Percentiles rank a stretch among this genome's conserved stretches.
Evolutionary conservation across 2,888 invertebrate genomes (phyloP).

Genomic region (Onchidella celtica): DNA sequence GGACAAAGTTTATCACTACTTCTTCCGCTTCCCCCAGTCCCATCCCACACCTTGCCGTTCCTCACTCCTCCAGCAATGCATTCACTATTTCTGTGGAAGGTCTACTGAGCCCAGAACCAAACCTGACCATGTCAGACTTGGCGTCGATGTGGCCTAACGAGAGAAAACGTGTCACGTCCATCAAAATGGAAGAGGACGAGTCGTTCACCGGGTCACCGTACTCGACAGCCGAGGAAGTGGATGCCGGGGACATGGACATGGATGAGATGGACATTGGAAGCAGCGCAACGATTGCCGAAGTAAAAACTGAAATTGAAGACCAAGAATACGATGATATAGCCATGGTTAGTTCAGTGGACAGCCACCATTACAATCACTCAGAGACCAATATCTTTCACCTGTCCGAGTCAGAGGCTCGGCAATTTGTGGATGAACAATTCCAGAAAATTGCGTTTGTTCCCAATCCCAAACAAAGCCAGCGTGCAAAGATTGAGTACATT

Average conservation of each 20-base stretch:
- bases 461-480: slow-evolving; percentile 6
- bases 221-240: background rate
- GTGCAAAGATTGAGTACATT: slow-evolving; percentile 38
- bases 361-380: background rate
- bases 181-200: slow-evolving; percentile 38
- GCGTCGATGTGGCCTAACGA: slow-evolving; percentile 18
- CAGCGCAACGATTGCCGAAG: background rate
- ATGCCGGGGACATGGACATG: slow-evolving; percentile 11
- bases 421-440: slow-evolving; percentile 37
- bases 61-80: background rate
- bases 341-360: background rate
- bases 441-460: slow-evolving; percentile 35
- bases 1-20: background rate
- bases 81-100: slow-evolving; percentile 21
- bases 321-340: slow-evolving; percentile 7
- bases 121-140: slow-evolving; percentile 8
- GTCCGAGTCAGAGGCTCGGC: slow-evolving; percentile 28
- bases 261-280: background rate
- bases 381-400: background rate
- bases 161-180: slow-evolving; percentile 26
- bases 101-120: slow-evolving; percentile 26
- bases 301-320: slow-evolving; percentile 33
- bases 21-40: background rate
- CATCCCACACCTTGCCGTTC: background rate
- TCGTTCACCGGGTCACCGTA: background rate